Evolutionary conservation across 2,113 vertebrate genomes (phyloP), one percentile per base, ranked within the genome.

Genomic region (Microtus pennsylvanicus): DNA sequence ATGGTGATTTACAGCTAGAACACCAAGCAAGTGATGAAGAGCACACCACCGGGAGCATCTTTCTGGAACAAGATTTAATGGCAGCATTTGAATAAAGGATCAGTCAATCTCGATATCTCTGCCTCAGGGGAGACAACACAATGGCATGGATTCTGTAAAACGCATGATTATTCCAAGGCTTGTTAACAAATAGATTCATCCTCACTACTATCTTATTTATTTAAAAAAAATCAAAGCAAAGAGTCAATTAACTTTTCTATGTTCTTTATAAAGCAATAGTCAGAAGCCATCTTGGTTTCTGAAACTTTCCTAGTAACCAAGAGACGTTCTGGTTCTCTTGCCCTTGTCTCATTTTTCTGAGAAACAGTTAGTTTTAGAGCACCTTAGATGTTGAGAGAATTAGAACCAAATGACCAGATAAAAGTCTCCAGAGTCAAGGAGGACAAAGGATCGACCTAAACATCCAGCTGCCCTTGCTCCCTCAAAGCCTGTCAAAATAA

Each of bases 121-220:
- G 55, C 63, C 65, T 61, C 55, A 21, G 55, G 33, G 69, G 13
- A 97, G 82, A 87, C 30, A 95, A 55, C 11, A 52, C 16, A 93
- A 72, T 87, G 19, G 19, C 5, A 70, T 0, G 1, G 58, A 47
- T 13, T 85, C n/a, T 93, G 3, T 69, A 83, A 86, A 90, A 83
- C 78, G 45, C 33, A 81, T 19, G 69, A 9, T 89, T 47, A 90
- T 90, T 88, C 93, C 80, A 92, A 96, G 94, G 30, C 3, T 78
- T 85, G 11, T 87, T 93, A 85, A 82, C 21, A 90, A 89, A 69
- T 69, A 1, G 1, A 91, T 45, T 80, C 67, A 67, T 74, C n/a
- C 5, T 47, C 69, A 80, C 42, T 16, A 87, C 11, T 67, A 94
- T 45, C 55, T 92, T 92, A 21, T 65, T 92, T 52, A 4, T 80